These are phyloP conservation scores for Coptodon rendalli DNA, from an alignment of 2,113 vertebrate species.

Conservation along the genomic window DNA sequence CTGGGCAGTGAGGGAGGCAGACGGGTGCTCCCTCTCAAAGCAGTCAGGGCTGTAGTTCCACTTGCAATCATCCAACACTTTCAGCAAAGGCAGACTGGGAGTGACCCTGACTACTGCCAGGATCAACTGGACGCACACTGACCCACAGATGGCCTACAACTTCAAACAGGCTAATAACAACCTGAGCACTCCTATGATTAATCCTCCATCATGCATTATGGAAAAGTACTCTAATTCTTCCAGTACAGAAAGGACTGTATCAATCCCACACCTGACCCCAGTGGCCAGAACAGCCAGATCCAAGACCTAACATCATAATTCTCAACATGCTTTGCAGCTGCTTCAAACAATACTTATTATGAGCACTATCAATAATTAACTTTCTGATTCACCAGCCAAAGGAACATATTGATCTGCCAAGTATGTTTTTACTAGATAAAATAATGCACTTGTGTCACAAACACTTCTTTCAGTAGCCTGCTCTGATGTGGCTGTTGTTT, in stretches of 20 bases:
- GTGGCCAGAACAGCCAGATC: slow-evolving; percentile 1
- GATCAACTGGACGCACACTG: not conserved
- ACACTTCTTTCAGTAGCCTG: not conserved
- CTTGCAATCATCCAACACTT: slow-evolving; percentile 10
- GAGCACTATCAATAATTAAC: not conserved
- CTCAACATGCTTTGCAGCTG: slow-evolving; percentile 11
- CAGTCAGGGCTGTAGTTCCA: not conserved
- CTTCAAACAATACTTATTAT: not conserved
- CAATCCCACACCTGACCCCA: not conserved
- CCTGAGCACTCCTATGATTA: not conserved
- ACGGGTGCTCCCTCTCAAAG: not conserved
- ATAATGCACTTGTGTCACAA: not conserved
- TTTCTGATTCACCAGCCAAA: not conserved
- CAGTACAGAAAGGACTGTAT: not conserved
- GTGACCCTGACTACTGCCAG: not conserved
- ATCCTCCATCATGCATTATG: not conserved
- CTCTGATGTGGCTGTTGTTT: not conserved
- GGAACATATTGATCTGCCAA: not conserved
- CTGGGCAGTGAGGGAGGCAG: not conserved
- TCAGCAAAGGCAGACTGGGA: slow-evolving; percentile 19
- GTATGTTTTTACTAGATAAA: not conserved
- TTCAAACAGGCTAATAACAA: not conserved
- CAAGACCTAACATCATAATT: slow-evolving; percentile 8
- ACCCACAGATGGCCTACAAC: not conserved
- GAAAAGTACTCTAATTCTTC: not conserved